Base-by-base conservation (phyloP, 2,888 invertebrate genomes). In the Agelastica alni region DNA sequence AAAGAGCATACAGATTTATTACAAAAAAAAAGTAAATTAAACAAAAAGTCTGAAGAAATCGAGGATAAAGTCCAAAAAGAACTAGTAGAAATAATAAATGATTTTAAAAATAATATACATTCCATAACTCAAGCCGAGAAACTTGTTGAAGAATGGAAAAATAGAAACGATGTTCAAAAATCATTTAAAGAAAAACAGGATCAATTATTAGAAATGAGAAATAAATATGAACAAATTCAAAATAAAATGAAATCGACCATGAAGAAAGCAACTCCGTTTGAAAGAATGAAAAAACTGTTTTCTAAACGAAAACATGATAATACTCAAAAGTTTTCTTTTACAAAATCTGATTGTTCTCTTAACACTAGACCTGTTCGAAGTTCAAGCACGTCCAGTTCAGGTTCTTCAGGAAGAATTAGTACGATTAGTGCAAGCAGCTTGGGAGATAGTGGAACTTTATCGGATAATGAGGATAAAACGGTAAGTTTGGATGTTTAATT, bases 81-180 rank as follows among this genome's bases (percentile, higher is more conserved):
- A 71, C 79, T 93, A 53, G 84, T 89, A 2, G 92, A 93, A 77
- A 91, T 93, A 44, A 90, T 93, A 72, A 90, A 87, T 69, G 92
- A 93, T 69, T 93, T 91, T 69, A 93, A 93, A 74, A 92, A 92
- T 69, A 91, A 93, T 70, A 91, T 92, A 2, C 88, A 91, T 62
- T 88, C 90, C 0, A 89, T 93, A 69, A 83, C 86, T 0, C 91
- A 93, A 78, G 90, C 92, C 0, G 93, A 93, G 74, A 85, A 88
- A 64, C 78, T 93, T 44, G 93, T 93, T 1, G 88, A 89, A 74
- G 88, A 89, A 69, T 93, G 93, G 93, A 86, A 85, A 68, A 91
- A 89, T 65, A 82, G 93, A 51, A 91, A 92, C 66, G 93, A 93
- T 73, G 92, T 93, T 0, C 89, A 91, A 66, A 90, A 89, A 67